Conservation (phyloP, 2,113 vertebrate species). For the Chaetorhynchus papuensis region DNA sequence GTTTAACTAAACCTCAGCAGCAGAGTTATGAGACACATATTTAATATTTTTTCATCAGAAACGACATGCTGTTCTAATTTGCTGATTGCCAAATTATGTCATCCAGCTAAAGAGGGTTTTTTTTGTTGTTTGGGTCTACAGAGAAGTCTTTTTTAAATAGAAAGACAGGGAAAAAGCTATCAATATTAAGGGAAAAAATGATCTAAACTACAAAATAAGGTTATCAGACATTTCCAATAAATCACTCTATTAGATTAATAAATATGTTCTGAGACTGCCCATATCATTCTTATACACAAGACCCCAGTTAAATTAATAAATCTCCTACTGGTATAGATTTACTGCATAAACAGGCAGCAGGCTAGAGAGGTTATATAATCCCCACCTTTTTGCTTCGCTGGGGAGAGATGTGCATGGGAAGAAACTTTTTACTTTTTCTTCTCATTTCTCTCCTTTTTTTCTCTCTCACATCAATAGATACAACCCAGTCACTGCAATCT, state of each 20-base stretch:
- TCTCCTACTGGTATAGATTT: background rate
- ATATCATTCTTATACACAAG: background rate
- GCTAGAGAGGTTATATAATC: background rate
- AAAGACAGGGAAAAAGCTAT: background rate
- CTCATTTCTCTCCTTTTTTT: background rate
- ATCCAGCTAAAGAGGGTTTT: background rate
- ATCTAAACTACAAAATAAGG: background rate
- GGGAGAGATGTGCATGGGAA: background rate
- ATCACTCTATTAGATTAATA: slow-evolving; percentile 8
- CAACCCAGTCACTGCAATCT: background rate
- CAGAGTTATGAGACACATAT: slow-evolving; percentile 29
- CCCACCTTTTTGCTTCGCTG: background rate
- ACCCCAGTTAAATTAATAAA: background rate
- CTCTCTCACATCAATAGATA: background rate
- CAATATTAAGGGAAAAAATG: background rate
- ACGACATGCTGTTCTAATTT: slow-evolving; percentile 40
- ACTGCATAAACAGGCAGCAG: background rate
- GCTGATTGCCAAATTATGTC: slow-evolving; percentile 27
- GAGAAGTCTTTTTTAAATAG: background rate
- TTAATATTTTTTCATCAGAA: slow-evolving; percentile 53
- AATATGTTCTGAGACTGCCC: background rate
- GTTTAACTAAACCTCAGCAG: slow-evolving; percentile 43
- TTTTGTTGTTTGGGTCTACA: background rate
- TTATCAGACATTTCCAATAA: background rate
- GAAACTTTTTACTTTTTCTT: background rate